These are phyloP conservation scores for Helicorthomorpha holstii DNA, from an alignment of 1,140 invertebrate genomes.

Conservation along the genomic window DNA sequence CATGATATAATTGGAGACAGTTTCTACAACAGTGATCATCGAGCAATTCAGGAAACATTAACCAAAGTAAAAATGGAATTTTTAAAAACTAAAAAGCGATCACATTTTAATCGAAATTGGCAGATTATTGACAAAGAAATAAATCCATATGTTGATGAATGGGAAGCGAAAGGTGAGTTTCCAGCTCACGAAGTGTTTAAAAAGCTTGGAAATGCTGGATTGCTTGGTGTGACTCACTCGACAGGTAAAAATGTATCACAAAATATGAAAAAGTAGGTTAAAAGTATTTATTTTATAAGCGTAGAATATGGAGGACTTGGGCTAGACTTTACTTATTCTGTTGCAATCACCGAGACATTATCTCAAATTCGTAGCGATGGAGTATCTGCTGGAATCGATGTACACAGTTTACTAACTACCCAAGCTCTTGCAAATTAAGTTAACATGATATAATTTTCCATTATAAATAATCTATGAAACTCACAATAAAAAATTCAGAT, in stretches of 20 bases:
- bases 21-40: background rate
- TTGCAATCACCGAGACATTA: constrained; percentile 37
- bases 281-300: constrained; percentile 11
- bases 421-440: constrained; percentile 27
- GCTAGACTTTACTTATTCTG: constrained; percentile 36
- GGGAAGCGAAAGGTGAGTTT: constrained; percentile 33
- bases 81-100: too few species aligned
- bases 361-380: constrained; percentile 35
- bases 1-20: too few species aligned
- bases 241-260: constrained; percentile 17
- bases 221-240: constrained; percentile 35
- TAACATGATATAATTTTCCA: background rate
- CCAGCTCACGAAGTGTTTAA: constrained; percentile 38
- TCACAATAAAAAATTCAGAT: constrained; percentile 19
- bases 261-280: background rate
- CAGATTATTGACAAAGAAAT: constrained; percentile 38
- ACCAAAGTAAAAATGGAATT: background rate
- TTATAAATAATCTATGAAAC: background rate
- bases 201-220: constrained; percentile 34
- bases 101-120: constrained; percentile 8
- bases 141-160: constrained; percentile 39
- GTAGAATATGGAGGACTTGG: constrained; percentile 40
- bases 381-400: constrained; percentile 36
- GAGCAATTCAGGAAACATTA: background rate
- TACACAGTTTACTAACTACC: constrained; percentile 38